Evolutionary conservation across 2,113 vertebrate genomes (phyloP).

Genomic region (Catharus fuscescens): DNA sequence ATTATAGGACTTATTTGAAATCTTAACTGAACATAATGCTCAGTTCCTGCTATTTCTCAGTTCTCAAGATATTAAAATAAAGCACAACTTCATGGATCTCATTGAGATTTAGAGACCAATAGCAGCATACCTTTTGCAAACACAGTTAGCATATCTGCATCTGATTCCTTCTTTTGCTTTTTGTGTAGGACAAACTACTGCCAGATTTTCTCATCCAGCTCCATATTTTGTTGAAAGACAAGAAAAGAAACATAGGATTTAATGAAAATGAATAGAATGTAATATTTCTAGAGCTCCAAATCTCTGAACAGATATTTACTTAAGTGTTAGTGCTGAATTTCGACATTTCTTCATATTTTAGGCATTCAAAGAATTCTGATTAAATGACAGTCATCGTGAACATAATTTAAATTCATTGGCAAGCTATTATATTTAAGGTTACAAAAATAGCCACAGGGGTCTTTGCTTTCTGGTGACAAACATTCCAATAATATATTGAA

Average conservation of each 20-base stretch:
- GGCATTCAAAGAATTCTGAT: not conserved
- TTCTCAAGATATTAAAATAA: not conserved
- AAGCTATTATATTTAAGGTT: not conserved
- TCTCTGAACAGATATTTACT: constrained; percentile 1
- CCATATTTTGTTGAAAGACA: not conserved
- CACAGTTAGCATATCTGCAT: not conserved
- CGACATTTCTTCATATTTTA: not conserved
- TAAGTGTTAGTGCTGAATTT: not conserved
- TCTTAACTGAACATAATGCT: not conserved
- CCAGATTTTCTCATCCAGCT: not conserved
- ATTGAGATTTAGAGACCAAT: not conserved
- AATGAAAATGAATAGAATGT: not conserved
- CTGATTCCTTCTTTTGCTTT: not conserved
- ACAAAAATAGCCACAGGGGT: not conserved
- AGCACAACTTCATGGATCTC: not conserved
- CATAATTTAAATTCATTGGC: constrained; percentile 1
- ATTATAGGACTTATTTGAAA: not conserved
- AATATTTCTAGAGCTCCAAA: constrained; percentile 8
- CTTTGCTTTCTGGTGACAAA: not conserved
- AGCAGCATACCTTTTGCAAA: not conserved
- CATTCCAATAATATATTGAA: not conserved
- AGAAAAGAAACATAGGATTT: constrained; percentile 3
- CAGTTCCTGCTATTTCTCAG: not conserved
- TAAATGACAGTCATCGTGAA: not conserved
- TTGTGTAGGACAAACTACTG: not conserved